phyloP scores from a whole-genome alignment of 1,140 invertebrate species.

The Popillia japonica region DNA sequence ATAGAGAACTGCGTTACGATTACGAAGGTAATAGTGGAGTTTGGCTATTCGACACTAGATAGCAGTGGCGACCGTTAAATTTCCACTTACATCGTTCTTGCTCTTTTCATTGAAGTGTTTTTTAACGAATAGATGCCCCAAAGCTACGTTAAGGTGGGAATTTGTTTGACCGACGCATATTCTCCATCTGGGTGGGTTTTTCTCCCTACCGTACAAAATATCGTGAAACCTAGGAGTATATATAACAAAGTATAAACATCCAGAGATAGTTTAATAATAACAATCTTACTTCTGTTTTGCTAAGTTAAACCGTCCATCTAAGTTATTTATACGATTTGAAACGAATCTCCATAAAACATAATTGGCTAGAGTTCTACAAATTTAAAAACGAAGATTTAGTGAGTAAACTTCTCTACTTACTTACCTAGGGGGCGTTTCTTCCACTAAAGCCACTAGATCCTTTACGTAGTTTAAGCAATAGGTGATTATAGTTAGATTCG shows the following conservation, averaged over 20 bases:
- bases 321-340: conserved; percentile 83
- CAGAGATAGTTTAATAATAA: neutral
- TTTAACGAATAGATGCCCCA: conserved; percentile 85
- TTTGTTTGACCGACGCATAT: conserved; percentile 84
- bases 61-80: neutral
- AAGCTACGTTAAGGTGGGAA: conserved; percentile 84
- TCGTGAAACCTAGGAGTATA: conserved; percentile 68
- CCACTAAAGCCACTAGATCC: conserved; percentile 61
- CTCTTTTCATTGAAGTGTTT: conserved; percentile 86
- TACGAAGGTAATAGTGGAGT: too few relatives aligned
- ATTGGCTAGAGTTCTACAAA: conserved; percentile 69
- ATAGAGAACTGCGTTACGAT: neutral
- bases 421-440: conserved; percentile 59
- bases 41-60: neutral
- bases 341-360: conserved; percentile 90
- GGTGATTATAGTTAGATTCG: conserved; percentile 74
- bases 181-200: conserved; percentile 81
- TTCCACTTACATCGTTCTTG: conserved; percentile 73
- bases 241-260: conserved; percentile 57
- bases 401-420: conserved; percentile 51
- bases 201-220: conserved; percentile 76
- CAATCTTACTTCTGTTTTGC: conserved; percentile 64
- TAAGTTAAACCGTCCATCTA: conserved; percentile 80
- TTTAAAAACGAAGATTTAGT: conserved; percentile 52
- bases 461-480: conserved; percentile 76